Evolutionary conservation across 2,113 vertebrate genomes (phyloP).

Genomic region (Ceyx melanurus): DNA sequence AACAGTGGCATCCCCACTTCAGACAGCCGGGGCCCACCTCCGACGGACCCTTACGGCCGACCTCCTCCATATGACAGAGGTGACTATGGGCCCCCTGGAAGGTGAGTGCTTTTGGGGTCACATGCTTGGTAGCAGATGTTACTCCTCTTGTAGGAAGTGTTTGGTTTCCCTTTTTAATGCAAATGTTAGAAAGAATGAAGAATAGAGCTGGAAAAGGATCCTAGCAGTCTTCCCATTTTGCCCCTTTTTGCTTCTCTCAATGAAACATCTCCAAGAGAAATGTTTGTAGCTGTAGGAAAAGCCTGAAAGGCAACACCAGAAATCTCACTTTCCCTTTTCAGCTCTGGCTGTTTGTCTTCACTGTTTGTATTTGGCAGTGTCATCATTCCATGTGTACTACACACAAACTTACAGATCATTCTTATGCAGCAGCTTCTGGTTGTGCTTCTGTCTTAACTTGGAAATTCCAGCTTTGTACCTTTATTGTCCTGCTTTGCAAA

Average conservation of each 20-base stretch:
- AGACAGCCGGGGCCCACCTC: slow-evolving; percentile 91
- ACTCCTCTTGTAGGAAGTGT: neutral
- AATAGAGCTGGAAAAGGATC: neutral
- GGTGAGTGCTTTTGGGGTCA: slow-evolving; percentile 78
- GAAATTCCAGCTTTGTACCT: neutral
- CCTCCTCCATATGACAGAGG: slow-evolving; percentile 95
- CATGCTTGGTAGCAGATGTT: neutral
- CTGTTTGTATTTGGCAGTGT: neutral
- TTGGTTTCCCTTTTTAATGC: neutral
- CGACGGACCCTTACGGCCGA: slow-evolving; percentile 92
- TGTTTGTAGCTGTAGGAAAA: neutral
- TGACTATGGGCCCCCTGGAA: slow-evolving; percentile 94
- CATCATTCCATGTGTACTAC: neutral
- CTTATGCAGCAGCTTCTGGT: slow-evolving; percentile 6
- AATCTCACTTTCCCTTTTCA: neutral
- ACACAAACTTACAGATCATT: neutral
- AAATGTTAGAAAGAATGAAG: neutral
- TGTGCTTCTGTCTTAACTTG: slow-evolving; percentile 7
- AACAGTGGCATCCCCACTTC: slow-evolving; percentile 93
- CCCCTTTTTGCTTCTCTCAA: neutral
- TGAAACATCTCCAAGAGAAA: neutral
- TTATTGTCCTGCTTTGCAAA: neutral
- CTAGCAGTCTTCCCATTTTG: neutral
- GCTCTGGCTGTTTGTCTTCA: neutral
- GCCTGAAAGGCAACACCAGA: neutral